Evolutionary conservation across 2,113 vertebrate genomes (phyloP).

Genomic region (Leptocoma aspasia): DNA sequence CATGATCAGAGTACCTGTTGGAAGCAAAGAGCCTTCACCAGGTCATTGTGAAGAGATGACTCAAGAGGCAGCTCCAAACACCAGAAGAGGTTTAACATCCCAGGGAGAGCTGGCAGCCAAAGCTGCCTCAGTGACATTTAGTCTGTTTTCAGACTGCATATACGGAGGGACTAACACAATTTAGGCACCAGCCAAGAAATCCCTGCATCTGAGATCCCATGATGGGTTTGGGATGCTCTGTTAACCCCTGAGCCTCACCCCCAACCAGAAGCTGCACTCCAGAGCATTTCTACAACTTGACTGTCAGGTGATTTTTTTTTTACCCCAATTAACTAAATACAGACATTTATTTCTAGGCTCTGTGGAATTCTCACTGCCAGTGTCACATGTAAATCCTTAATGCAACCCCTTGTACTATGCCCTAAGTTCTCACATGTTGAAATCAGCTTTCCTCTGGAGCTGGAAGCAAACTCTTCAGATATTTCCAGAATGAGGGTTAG

Average conservation of each 20-base stretch:
- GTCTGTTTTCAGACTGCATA: background rate
- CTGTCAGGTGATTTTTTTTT: background rate
- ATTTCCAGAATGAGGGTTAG: background rate
- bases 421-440: background rate
- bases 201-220: background rate
- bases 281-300: background rate
- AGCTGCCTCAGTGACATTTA: background rate
- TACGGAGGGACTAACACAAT: background rate
- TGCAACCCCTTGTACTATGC: background rate
- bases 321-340: background rate
- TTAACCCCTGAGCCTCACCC: background rate
- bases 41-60: background rate
- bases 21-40: background rate
- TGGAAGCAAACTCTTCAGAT: background rate
- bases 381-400: background rate
- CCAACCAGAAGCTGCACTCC: background rate
- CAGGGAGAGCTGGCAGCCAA: background rate
- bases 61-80: background rate
- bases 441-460: background rate
- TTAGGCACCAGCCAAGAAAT: background rate
- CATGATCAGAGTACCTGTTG: rapidly evolving
- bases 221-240: background rate
- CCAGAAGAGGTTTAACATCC: background rate
- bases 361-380: background rate
- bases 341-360: background rate